Conservation (phyloP, 2,113 vertebrate species). For the Lamprotornis superbus region DNA sequence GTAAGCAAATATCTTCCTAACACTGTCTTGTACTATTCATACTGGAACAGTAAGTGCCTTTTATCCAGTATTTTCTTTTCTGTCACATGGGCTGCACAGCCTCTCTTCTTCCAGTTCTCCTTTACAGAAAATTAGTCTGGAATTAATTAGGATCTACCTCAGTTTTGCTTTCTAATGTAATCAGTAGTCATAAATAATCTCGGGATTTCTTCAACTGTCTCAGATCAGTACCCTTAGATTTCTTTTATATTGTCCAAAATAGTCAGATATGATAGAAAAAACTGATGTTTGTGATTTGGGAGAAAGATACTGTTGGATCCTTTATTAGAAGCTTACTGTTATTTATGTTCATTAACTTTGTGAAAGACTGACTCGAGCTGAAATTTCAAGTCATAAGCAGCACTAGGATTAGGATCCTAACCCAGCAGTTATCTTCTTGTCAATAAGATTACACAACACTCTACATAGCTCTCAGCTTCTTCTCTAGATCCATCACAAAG, state of each 20-base stretch:
- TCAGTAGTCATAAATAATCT: not conserved
- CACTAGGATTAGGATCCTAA: not conserved
- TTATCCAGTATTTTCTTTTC: not conserved
- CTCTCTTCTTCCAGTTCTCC: not conserved
- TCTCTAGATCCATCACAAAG: not conserved
- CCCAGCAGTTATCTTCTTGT: not conserved
- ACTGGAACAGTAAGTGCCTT: not conserved
- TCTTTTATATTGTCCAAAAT: not conserved
- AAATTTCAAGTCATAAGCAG: not conserved
- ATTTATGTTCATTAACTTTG: not conserved
- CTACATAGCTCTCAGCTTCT: not conserved
- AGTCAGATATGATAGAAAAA: not conserved
- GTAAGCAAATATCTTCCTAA: slow-evolving; percentile 51
- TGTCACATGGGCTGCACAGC: not conserved
- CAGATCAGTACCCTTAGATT: not conserved
- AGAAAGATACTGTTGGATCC: not conserved
- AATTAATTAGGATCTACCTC: not conserved
- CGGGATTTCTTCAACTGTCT: not conserved
- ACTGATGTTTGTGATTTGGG: not conserved
- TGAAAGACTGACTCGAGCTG: not conserved
- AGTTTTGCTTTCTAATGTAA: not conserved
- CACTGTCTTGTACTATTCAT: slow-evolving; percentile 2
- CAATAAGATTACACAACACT: not conserved
- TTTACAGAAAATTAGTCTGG: not conserved
- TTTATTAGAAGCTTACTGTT: not conserved